These are phyloP conservation scores for Oedothorax gibbosus DNA, from an alignment of 1,140 invertebrate genomes.

Conservation along the genomic window DNA sequence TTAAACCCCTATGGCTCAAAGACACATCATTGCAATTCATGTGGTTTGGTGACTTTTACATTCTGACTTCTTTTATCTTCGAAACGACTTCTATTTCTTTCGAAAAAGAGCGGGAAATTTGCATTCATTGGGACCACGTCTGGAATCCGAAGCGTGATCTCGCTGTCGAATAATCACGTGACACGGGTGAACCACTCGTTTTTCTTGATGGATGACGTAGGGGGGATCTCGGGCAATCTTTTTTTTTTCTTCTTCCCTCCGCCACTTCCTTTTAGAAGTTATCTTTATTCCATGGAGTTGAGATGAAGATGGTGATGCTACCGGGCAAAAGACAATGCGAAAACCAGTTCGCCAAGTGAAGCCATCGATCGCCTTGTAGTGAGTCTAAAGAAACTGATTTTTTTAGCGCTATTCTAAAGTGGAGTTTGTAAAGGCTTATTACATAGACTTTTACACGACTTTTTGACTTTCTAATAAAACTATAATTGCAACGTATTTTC, in stretches of 20 bases:
- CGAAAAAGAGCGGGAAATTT: constrained; percentile 23
- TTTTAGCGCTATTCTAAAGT: too few species aligned
- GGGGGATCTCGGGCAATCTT: neutral
- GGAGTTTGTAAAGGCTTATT: too few species aligned
- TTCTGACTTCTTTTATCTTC: neutral
- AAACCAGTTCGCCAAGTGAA: too few species aligned
- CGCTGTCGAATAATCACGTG: constrained; percentile 37
- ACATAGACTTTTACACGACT: too few species aligned
- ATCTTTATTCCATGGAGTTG: neutral
- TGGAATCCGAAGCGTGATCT: constrained; percentile 29
- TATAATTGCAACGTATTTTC: too few species aligned
- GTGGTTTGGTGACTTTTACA: constrained; percentile 31
- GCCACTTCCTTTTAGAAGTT: neutral
- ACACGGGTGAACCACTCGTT: constrained; percentile 7
- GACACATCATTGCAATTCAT: neutral
- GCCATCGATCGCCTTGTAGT: too few species aligned
- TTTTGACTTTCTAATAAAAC: too few species aligned
- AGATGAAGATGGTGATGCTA: neutral
- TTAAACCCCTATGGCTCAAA: too few species aligned
- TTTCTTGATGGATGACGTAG: constrained; percentile 36
- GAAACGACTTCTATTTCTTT: neutral
- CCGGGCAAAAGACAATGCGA: too few species aligned
- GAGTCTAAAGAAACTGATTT: too few species aligned
- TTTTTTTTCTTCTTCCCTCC: neutral
- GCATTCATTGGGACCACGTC: constrained; percentile 13